A percentile compares a stretch with the other conserved stretches of the same genome.
These are phyloP conservation scores for Schrankia costaestrigalis DNA, from an alignment of 2,888 invertebrate species.

Conservation along the genomic window DNA sequence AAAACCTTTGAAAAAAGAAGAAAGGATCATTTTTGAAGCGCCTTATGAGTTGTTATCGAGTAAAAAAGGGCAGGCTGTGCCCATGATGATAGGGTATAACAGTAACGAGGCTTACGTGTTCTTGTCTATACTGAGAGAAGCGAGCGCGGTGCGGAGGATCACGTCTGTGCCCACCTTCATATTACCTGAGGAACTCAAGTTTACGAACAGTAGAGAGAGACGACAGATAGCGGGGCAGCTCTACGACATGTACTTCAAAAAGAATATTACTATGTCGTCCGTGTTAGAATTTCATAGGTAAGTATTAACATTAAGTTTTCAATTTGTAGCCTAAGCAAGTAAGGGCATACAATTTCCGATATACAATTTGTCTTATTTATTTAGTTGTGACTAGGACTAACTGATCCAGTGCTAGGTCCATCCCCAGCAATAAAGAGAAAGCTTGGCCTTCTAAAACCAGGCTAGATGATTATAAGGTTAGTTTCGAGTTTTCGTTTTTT, in stretches of 20 bases:
- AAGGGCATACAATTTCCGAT: too few species aligned
- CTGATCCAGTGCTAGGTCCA: too few species aligned
- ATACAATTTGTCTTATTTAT: too few species aligned
- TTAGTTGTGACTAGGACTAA: too few species aligned
- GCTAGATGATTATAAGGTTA: too few species aligned
- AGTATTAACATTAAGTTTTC: neutral
- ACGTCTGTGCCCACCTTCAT: conserved; percentile 38
- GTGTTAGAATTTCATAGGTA: conserved; percentile 62
- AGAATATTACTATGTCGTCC: conserved; percentile 43
- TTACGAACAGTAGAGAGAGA: conserved; percentile 47
- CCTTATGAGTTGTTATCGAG: conserved; percentile 48
- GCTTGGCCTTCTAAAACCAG: too few species aligned
- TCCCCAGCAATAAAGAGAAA: too few species aligned
- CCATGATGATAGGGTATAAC: conserved; percentile 64
- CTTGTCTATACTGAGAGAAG: conserved; percentile 43
- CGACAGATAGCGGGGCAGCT: conserved; percentile 44
- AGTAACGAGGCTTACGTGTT: conserved; percentile 67
- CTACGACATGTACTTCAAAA: conserved; percentile 55
- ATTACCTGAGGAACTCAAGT: conserved; percentile 58
- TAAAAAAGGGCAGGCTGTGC: conserved; percentile 42
- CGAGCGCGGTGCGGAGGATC: conserved; percentile 37
- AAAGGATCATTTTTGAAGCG: conserved; percentile 49
- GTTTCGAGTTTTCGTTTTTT: too few species aligned
- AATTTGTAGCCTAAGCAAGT: neutral
- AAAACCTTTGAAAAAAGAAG: conserved; percentile 51